phyloP scores from a whole-genome alignment of 2,888 invertebrate genomes.

The Eupithecia subfuscata region DNA sequence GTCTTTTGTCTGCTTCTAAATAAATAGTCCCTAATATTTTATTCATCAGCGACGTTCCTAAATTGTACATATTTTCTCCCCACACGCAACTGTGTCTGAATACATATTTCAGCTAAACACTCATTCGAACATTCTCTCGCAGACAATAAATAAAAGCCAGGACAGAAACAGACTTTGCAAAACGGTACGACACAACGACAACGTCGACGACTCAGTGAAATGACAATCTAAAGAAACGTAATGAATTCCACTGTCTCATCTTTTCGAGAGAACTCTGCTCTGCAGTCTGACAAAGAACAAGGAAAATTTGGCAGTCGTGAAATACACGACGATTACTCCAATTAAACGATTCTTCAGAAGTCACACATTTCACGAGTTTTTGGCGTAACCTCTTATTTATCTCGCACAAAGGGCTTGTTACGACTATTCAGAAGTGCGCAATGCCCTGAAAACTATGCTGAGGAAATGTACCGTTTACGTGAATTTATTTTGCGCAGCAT shows the following conservation, averaged over 20 bases:
- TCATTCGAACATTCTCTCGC: slow-evolving; percentile 29
- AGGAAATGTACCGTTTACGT: slow-evolving; percentile 34
- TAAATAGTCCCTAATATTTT: slow-evolving; percentile 6
- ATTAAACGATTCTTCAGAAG: slow-evolving; percentile 54
- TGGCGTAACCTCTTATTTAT: slow-evolving; percentile 23
- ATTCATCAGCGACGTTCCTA: slow-evolving; percentile 13
- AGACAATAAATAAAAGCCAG: slow-evolving; percentile 40
- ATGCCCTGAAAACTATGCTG: slow-evolving; percentile 30
- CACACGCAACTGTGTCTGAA: slow-evolving; percentile 20
- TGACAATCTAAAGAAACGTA: slow-evolving; percentile 49
- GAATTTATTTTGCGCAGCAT: slow-evolving; percentile 35
- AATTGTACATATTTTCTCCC: slow-evolving; percentile 6
- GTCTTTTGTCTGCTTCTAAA: slow-evolving; percentile 17
- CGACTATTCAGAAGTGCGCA: slow-evolving; percentile 26
- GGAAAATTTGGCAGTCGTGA: slow-evolving; percentile 66
- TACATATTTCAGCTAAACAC: slow-evolving; percentile 24
- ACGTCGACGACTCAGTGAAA: slow-evolving; percentile 46
- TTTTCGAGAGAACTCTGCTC: slow-evolving; percentile 59
- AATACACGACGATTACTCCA: slow-evolving; percentile 56
- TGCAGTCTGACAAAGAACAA: slow-evolving; percentile 65
- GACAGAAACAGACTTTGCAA: slow-evolving; percentile 40
- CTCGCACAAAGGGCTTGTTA: slow-evolving; percentile 32
- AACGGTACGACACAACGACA: slow-evolving; percentile 34
- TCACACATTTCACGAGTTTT: slow-evolving; percentile 27
- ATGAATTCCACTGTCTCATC: slow-evolving; percentile 57